These are phyloP conservation scores for Pachycephala philippinensis DNA, from an alignment of 2,113 vertebrate genomes.

Conservation along the genomic window DNA sequence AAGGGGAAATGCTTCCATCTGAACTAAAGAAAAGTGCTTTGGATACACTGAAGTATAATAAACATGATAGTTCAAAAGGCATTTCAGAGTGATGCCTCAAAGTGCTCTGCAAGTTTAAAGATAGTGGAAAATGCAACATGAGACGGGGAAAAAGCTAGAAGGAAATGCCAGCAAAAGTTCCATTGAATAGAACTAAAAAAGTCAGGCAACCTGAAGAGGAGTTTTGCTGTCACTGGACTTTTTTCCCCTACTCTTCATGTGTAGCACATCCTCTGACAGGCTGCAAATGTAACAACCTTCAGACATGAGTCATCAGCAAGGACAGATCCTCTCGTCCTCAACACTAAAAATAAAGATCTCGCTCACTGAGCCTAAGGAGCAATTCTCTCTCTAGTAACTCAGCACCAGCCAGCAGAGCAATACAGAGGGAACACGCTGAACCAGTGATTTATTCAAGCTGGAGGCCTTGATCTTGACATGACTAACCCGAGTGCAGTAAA, in stretches of 20 bases:
- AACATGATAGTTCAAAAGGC: background rate
- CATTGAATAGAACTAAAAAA: background rate
- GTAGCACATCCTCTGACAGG: background rate
- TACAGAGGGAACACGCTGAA: background rate
- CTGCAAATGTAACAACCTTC: background rate
- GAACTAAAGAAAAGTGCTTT: background rate
- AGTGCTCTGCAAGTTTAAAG: background rate
- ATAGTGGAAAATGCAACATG: background rate
- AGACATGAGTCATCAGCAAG: background rate
- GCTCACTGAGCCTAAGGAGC: background rate
- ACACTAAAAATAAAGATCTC: background rate
- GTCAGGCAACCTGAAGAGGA: background rate
- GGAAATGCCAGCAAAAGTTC: background rate
- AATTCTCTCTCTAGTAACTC: background rate
- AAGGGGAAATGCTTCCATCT: background rate
- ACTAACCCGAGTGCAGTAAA: background rate
- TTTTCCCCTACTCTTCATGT: background rate
- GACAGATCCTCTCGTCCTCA: background rate
- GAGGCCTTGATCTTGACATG: background rate
- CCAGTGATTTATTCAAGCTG: background rate
- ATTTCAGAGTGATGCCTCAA: background rate
- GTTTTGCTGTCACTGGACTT: background rate
- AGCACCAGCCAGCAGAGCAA: background rate
- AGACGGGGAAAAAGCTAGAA: background rate
- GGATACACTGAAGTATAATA: background rate